Evolutionary conservation across 2,797 vertebrate species (phyloP).

Genomic region (Fratercula arctica): DNA sequence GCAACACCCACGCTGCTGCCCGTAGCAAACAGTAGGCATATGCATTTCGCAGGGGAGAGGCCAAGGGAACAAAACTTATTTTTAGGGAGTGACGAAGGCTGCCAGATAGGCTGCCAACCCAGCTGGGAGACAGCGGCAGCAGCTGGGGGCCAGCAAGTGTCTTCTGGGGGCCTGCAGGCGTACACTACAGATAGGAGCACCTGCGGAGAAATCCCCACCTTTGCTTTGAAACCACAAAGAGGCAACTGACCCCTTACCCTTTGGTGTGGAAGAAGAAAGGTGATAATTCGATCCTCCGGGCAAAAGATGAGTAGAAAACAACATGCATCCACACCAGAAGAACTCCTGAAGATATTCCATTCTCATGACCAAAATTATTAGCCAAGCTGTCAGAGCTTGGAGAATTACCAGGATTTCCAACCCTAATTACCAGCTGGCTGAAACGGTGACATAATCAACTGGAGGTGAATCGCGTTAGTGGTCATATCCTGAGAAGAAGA

Average conservation of each 20-base stretch:
- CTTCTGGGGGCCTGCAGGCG: background rate
- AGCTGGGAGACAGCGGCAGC: background rate
- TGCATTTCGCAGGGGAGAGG: fast-evolving
- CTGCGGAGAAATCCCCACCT: background rate
- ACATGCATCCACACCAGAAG: background rate
- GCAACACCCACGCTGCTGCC: fast-evolving
- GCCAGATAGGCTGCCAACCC: background rate
- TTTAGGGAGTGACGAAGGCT: background rate
- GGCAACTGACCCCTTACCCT: background rate
- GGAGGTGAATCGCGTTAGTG: background rate
- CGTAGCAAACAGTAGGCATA: background rate
- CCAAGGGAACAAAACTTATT: background rate
- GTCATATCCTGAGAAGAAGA: constrained; percentile 6
- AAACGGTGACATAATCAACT: background rate
- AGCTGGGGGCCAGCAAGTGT: background rate
- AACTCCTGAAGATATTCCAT: background rate
- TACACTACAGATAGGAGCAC: background rate
- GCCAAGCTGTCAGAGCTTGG: background rate
- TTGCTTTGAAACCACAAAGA: background rate
- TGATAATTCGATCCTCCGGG: background rate
- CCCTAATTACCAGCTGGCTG: background rate
- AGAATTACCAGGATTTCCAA: background rate
- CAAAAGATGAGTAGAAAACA: background rate
- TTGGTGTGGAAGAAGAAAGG: background rate
- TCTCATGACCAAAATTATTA: background rate